Evolutionary conservation across 1,140 invertebrate species (phyloP).

Genomic region (Psilanteris sp.): DNA sequence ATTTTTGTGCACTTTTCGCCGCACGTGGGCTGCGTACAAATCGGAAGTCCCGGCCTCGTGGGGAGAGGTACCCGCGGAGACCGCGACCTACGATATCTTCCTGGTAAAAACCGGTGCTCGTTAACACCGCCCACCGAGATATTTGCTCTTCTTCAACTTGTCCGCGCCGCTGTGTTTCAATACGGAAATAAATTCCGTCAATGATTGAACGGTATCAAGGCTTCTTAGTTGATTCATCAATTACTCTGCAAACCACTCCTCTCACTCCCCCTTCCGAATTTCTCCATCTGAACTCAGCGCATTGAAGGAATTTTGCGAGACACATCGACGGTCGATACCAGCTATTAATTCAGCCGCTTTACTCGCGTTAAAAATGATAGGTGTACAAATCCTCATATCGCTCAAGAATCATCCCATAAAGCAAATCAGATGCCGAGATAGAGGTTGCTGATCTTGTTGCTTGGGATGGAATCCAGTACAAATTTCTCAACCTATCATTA

Average conservation of each 20-base stretch:
- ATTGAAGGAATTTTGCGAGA: too few relatives aligned
- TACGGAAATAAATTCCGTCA: slow-evolving; percentile 2
- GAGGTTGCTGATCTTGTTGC: neutral
- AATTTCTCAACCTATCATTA: slow-evolving; percentile 13
- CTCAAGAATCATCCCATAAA: too few relatives aligned
- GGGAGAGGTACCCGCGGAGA: slow-evolving; percentile 44
- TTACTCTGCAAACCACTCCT: too few relatives aligned
- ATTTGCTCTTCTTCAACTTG: slow-evolving; percentile 54
- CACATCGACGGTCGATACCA: too few relatives aligned
- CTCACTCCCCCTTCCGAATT: too few relatives aligned
- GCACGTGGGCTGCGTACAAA: slow-evolving; percentile 50
- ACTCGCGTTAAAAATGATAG: too few relatives aligned
- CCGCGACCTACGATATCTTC: slow-evolving; percentile 65
- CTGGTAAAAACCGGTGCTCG: slow-evolving; percentile 58
- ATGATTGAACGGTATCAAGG: neutral
- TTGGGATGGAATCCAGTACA: neutral
- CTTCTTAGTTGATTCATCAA: slow-evolving; percentile 5
- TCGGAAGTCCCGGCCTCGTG: slow-evolving; percentile 54
- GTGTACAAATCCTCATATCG: too few relatives aligned
- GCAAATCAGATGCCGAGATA: too few relatives aligned
- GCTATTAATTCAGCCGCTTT: too few relatives aligned
- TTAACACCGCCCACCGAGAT: slow-evolving; percentile 62
- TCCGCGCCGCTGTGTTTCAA: slow-evolving; percentile 40
- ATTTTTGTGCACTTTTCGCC: slow-evolving; percentile 48
- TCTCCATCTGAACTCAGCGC: too few relatives aligned